Evolutionary conservation across 1,140 invertebrate genomes (phyloP).

Genomic region (Drosophila bocki): DNA sequence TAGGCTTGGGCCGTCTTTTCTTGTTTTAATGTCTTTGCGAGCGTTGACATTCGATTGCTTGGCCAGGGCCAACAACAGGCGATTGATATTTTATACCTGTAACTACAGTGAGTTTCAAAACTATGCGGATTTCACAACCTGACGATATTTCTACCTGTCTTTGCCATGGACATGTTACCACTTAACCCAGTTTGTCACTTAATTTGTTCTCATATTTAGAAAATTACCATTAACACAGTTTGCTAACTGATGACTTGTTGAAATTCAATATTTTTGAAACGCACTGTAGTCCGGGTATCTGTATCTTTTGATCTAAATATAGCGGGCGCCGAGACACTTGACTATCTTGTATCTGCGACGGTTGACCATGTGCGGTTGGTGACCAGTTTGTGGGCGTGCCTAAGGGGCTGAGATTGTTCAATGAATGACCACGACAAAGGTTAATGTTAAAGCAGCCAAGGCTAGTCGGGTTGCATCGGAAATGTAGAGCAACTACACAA

Average conservation of each 20-base stretch:
- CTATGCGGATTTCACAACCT: background rate
- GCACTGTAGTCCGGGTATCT: slow-evolving; percentile 43
- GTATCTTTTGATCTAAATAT: slow-evolving; percentile 69
- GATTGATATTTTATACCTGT: slow-evolving; percentile 28
- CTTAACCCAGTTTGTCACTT: slow-evolving; percentile 23
- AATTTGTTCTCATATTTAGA: slow-evolving; percentile 12
- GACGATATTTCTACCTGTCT: background rate
- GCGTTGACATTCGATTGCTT: slow-evolving; percentile 45
- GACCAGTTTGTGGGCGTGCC: slow-evolving; percentile 61
- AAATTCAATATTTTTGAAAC: slow-evolving; percentile 48
- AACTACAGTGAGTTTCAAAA: slow-evolving; percentile 22
- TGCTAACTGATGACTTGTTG: slow-evolving; percentile 26
- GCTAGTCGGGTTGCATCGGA: slow-evolving; percentile 33
- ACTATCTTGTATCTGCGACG: slow-evolving; percentile 40
- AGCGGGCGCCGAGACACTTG: slow-evolving; percentile 49
- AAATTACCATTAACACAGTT: slow-evolving; percentile 31
- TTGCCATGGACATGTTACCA: background rate
- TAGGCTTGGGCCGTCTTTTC: slow-evolving; percentile 22
- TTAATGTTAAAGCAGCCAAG: slow-evolving; percentile 49
- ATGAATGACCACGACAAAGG: slow-evolving; percentile 47
- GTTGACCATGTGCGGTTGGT: slow-evolving; percentile 65
- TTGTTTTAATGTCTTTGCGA: slow-evolving; percentile 28
- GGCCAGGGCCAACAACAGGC: slow-evolving; percentile 32
- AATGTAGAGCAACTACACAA: slow-evolving; percentile 16
- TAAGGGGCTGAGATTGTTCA: slow-evolving; percentile 28